phyloP scores from a whole-genome alignment of 2,113 vertebrate species.

The Carassius carassius region DNA sequence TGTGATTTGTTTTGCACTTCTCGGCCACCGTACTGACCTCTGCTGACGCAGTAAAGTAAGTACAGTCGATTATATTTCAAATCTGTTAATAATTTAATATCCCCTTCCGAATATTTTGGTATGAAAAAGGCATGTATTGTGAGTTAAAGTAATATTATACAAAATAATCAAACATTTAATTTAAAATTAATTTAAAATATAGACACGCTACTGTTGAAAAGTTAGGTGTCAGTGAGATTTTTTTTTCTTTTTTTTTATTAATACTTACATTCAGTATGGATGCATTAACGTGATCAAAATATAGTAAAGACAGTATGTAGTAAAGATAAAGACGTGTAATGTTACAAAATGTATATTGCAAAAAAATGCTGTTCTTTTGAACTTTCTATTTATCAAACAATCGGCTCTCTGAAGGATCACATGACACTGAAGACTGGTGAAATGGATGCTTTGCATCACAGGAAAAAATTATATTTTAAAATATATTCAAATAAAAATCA shows the following conservation, averaged over 20 bases:
- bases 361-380: neutral
- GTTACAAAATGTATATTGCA: neutral
- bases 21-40: too few species aligned
- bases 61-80: neutral
- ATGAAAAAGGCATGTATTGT: neutral
- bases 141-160: neutral
- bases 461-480: neutral
- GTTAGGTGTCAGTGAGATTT: neutral
- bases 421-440: neutral
- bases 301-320: neutral
- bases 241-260: neutral
- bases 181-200: neutral
- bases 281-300: neutral
- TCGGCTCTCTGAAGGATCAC: neutral
- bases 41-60: conserved; percentile 8
- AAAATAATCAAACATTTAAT: neutral
- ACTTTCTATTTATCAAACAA: neutral
- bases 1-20: too few species aligned
- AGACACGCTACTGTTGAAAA: neutral
- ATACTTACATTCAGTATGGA: neutral
- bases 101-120: neutral
- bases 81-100: neutral
- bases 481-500: neutral
- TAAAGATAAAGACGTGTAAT: neutral
- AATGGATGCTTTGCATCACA: neutral